Percentiles rank a stretch among this genome's conserved stretches.
Evolutionary conservation across 2,888 invertebrate genomes (phyloP).

Genomic region (Pandemis corylana): DNA sequence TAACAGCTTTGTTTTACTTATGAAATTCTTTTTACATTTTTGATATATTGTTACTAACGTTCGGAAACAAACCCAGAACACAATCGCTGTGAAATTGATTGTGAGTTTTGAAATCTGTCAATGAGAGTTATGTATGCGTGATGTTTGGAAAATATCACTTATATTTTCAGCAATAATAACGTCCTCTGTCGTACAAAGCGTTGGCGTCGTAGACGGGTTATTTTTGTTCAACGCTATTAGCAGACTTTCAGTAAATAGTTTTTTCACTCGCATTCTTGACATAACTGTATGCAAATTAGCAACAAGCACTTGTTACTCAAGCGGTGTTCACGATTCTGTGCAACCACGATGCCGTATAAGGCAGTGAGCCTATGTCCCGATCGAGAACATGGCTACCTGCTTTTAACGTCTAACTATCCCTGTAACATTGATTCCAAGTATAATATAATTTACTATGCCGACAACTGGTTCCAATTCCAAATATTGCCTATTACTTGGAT

Average conservation of each 20-base stretch:
- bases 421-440: constrained; percentile 41
- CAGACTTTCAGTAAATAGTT: constrained; percentile 46
- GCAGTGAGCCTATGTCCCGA: constrained; percentile 11
- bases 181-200: constrained; percentile 34
- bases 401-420: constrained; percentile 24
- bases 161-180: constrained; percentile 21
- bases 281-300: constrained; percentile 34
- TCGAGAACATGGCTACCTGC: constrained; percentile 23
- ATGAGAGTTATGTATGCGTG: neutral
- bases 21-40: neutral
- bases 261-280: constrained; percentile 38
- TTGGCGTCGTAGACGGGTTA: constrained; percentile 38
- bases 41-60: neutral
- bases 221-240: constrained; percentile 45
- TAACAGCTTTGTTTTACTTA: neutral
- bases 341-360: constrained; percentile 36
- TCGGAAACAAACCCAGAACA: neutral
- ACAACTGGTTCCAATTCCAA: constrained; percentile 43
- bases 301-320: constrained; percentile 36
- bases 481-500: no score
- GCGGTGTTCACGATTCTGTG: constrained; percentile 12
- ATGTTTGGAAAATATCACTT: constrained; percentile 16
- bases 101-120: constrained; percentile 3
- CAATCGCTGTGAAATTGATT: neutral
- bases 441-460: constrained; percentile 38